Conservation (phyloP, 2,888 invertebrate species). For the Acanthosepion lycidas region DNA sequence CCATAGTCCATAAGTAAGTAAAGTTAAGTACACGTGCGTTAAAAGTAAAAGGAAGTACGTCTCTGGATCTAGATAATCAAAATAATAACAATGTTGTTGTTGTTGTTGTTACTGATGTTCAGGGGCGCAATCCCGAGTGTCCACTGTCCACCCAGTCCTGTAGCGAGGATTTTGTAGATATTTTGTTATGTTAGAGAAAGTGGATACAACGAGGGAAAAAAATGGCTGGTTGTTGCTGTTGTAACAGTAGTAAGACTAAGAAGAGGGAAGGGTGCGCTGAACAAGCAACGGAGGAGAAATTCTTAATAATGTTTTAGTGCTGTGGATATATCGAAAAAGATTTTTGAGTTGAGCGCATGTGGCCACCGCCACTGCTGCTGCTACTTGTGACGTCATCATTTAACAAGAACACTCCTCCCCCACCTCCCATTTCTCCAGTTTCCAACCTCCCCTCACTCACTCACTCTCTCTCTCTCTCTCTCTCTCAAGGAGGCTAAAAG, state of each 20-base stretch:
- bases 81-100: neutral
- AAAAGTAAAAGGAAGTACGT: neutral
- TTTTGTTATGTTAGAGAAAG: neutral
- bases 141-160: neutral
- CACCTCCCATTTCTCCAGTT: no score
- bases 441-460: neutral
- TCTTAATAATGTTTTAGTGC: neutral
- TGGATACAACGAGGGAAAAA: neutral
- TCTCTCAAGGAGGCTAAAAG: neutral
- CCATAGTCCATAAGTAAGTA: neutral
- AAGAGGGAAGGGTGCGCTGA: neutral
- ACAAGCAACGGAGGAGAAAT: slow-evolving; percentile 4
- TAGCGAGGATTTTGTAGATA: neutral
- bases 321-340: neutral
- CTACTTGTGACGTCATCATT: neutral
- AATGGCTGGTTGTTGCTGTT: neutral
- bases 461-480: neutral
- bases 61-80: neutral
- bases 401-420: neutral
- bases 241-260: neutral
- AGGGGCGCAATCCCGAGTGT: neutral
- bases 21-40: neutral
- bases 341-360: neutral
- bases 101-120: neutral
- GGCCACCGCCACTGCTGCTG: slow-evolving; percentile 18